Base-by-base conservation (phyloP, 2,113 vertebrate species). In the Alligator sinensis region DNA sequence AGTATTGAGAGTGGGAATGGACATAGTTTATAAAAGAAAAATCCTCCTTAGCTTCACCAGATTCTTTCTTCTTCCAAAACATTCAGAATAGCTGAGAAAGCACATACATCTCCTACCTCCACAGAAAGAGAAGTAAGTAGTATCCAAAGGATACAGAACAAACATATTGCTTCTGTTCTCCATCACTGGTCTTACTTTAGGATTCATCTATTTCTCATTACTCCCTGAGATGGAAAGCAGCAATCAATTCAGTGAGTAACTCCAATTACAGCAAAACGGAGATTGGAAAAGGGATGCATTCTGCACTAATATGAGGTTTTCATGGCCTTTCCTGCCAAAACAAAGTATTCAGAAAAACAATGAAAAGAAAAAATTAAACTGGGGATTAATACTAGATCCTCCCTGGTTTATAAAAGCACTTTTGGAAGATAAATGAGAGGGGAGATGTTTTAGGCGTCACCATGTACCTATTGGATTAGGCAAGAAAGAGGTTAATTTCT, bases 131-230 rank as follows among this genome's bases (percentile, higher is more conserved):
- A 38, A 38, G 7, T 38, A 38, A 38, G 38, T 38, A 38, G 38
- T 18, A 0, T 0, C 25, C 72, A 62, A 86, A 47, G 47, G 72
- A 77, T 0, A 9, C 22, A 13, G 4, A 68, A 28, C 6, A 3
- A 9, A 57, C 24, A 0, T 0, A 3, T 21, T 2, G 24, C 5
- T 72, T 16, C 86, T 86, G 47, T 64, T 61, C 78, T 84, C 72
- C 15, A 16, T 76, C 58, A 57, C 22, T 4, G 47, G 59, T 28
- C 11, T 77, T n/a, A 54, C 24, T 13, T 0, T 0, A 3, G 58
- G 57, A 11, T 24, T 9, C 68, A 19, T 28, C 30, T 30, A 34
- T 5, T 92, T 62, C 82, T 77, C 6, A 0, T 22, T 68, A 54
- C 34, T 87, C 80, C 60, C 83, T n/a, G 6, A 13, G 28, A 14